Evolutionary conservation across 1,140 invertebrate genomes (phyloP).

Genomic region (Calosoma granatense): DNA sequence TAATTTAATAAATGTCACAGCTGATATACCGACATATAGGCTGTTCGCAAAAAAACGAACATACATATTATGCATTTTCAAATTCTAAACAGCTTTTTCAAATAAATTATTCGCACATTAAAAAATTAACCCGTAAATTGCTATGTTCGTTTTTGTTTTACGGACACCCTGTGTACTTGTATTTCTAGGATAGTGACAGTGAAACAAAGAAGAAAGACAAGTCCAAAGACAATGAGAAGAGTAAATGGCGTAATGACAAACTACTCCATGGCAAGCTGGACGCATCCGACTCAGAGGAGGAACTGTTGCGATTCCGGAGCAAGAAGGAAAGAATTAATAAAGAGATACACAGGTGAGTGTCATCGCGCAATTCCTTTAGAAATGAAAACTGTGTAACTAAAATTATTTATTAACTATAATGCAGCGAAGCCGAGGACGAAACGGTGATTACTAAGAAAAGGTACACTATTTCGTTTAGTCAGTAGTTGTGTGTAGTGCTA

Average conservation of each 20-base stretch:
- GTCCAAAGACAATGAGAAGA: slow-evolving; percentile 11
- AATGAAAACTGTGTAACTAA: no score
- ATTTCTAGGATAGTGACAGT: slow-evolving; percentile 3
- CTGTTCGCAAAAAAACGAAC: no score
- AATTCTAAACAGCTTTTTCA: no score
- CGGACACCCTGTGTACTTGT: background rate
- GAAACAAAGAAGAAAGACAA: slow-evolving; percentile 5
- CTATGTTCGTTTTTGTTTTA: no score
- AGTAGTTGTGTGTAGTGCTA: no score
- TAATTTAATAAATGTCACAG: no score
- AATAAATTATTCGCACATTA: no score
- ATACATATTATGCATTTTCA: background rate
- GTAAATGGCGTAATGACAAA: slow-evolving; percentile 17
- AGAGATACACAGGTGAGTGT: slow-evolving; percentile 13
- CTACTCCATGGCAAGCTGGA: slow-evolving; percentile 17
- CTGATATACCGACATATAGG: no score
- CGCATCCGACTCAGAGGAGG: slow-evolving; percentile 21
- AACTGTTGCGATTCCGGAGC: slow-evolving; percentile 18
- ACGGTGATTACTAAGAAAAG: background rate
- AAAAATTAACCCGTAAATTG: no score
- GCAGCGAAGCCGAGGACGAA: background rate
- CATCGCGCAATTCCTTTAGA: slow-evolving; percentile 8
- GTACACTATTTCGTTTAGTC: slow-evolving; percentile 6
- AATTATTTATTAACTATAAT: background rate
- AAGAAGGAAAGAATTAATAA: slow-evolving; percentile 18